Percentiles rank a stretch among this genome's conserved stretches.
phyloP scores from a whole-genome alignment of 1,140 invertebrate genomes.

The Hestina assimilis region DNA sequence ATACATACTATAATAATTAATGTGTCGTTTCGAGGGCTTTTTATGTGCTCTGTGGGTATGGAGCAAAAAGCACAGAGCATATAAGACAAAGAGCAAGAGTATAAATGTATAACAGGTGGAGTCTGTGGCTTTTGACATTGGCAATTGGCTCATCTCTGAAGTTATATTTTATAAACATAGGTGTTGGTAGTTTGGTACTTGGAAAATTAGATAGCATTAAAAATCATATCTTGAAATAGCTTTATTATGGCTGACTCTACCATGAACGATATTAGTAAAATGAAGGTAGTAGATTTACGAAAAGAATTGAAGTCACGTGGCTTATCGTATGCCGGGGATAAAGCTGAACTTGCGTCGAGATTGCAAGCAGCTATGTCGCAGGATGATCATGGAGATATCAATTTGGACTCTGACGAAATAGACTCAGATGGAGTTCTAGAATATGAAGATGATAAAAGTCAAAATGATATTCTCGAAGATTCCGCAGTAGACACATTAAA shows the following conservation, averaged over 20 bases:
- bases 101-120: no score
- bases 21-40: no score
- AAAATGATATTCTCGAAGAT: conserved; percentile 73
- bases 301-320: conserved; percentile 88
- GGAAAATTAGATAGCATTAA: no score
- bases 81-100: no score
- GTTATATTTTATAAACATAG: not conserved
- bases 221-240: not conserved
- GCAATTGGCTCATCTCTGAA: no score
- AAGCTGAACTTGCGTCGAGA: conserved; percentile 87
- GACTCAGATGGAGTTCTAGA: conserved; percentile 78
- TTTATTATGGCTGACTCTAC: conserved; percentile 59
- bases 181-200: no score
- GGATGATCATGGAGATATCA: conserved; percentile 67
- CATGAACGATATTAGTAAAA: conserved; percentile 55
- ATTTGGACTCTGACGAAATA: conserved; percentile 69
- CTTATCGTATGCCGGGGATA: conserved; percentile 86
- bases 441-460: conserved; percentile 78
- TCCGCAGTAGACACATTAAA: conserved; percentile 58
- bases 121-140: no score
- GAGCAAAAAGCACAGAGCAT: no score
- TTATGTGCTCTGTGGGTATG: no score
- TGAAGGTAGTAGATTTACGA: conserved; percentile 88
- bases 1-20: no score
- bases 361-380: conserved; percentile 82